These are phyloP conservation scores for Etheostoma spectabile DNA, from an alignment of 2,113 vertebrate species.

Conservation along the genomic window DNA sequence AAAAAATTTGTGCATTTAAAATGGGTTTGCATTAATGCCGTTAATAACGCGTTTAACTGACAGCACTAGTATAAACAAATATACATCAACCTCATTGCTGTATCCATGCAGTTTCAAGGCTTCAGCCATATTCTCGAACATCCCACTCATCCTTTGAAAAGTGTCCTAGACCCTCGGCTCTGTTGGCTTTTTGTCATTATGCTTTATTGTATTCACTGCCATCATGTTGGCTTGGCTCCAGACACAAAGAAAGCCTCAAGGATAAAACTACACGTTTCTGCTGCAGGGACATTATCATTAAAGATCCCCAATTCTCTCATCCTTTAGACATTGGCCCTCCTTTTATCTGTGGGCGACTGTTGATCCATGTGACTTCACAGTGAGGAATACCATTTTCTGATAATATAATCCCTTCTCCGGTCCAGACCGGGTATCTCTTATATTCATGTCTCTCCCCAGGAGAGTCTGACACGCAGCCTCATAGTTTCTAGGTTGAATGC, in stretches of 20 bases:
- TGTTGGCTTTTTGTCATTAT: constrained; percentile 29
- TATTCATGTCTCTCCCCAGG: constrained; percentile 59
- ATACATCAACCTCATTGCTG: constrained; percentile 22
- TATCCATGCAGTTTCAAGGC: constrained; percentile 18
- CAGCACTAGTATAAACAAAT: not conserved
- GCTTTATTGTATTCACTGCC: constrained; percentile 36
- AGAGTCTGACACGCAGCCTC: constrained; percentile 52
- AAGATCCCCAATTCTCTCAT: constrained; percentile 47
- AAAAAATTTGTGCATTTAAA: too few relatives aligned
- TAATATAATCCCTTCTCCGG: constrained; percentile 68
- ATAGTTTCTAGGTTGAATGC: constrained; percentile 54
- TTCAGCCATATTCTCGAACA: constrained; percentile 11
- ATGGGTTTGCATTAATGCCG: too few relatives aligned
- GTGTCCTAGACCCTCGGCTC: constrained; percentile 21
- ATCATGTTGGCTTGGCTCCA: constrained; percentile 48
- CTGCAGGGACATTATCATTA: constrained; percentile 52
- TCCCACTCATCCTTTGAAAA: constrained; percentile 33
- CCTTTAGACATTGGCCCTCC: constrained; percentile 47
- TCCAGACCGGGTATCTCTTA: constrained; percentile 53
- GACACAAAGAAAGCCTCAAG: constrained; percentile 53
- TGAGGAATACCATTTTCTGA: constrained; percentile 72
- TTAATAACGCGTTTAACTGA: too few relatives aligned
- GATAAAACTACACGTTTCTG: constrained; percentile 49
- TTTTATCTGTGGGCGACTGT: constrained; percentile 52
- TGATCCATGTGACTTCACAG: constrained; percentile 60